Evolutionary conservation across 2,797 vertebrate genomes (phyloP).

Genomic region (Gobionotothen gibberifrons): DNA sequence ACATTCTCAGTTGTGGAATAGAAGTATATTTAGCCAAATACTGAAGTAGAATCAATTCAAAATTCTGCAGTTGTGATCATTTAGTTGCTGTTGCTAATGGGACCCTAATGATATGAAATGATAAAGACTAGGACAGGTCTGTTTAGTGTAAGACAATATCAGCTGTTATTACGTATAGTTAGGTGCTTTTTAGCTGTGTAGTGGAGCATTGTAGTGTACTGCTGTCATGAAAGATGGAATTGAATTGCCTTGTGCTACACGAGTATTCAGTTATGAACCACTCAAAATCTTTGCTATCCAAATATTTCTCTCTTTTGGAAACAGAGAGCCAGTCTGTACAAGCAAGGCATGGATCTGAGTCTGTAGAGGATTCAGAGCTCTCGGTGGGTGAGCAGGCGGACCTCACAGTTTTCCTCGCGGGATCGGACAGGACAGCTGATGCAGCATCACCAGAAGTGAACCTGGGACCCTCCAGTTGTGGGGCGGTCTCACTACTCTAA

Average conservation of each 20-base stretch:
- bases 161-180: background rate
- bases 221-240: background rate
- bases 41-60: background rate
- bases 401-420: constrained; percentile 45
- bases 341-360: constrained; percentile 18
- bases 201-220: background rate
- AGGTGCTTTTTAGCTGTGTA: background rate
- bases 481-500: background rate
- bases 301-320: constrained; percentile 38
- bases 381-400: constrained; percentile 38
- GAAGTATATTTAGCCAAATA: no score
- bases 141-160: constrained; percentile 13
- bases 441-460: constrained; percentile 23
- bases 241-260: constrained; percentile 25
- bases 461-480: constrained; percentile 12
- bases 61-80: background rate
- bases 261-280: constrained; percentile 20
- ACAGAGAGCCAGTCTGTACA: constrained; percentile 16
- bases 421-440: constrained; percentile 26
- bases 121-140: background rate
- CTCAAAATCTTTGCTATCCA: constrained; percentile 41
- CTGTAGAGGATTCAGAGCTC: constrained; percentile 29
- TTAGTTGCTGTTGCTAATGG: background rate
- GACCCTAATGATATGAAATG: background rate
- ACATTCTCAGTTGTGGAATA: no score